Base-by-base conservation (phyloP, 2,113 vertebrate species). In the Sturnus vulgaris region DNA sequence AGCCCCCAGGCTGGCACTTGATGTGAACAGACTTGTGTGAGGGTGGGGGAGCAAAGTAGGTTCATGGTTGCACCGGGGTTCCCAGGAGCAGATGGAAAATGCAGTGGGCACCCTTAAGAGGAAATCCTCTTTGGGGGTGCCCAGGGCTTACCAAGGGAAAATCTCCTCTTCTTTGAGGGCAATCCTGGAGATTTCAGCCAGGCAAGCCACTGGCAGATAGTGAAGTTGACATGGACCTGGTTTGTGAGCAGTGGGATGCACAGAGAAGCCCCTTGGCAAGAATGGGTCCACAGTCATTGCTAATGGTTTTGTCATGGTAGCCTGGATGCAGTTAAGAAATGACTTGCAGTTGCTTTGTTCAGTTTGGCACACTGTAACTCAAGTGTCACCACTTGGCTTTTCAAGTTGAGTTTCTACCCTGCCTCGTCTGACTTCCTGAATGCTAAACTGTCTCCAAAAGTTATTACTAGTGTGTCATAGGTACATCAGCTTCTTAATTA, bases 41-140 rank as follows among this genome's bases (percentile, higher is more conserved):
- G 39, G 8, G 10, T n/a, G 30, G 33, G 19, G 19, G 30, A 35
- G 15, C 33, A 84, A 28, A 57, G 40, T 21, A 73, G 16, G 37
- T 5, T 57, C 4, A 7, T 7, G 3, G 27, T 18, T 42, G 31
- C 1, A 5, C 27, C 1, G 1, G 20, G 4, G 20, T 7, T 77
- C 8, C 8, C 33, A 16, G 46, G 2, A 5, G 31, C 16, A 75
- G 52, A 23, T 28, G 24, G 21, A 27, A 89, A 72, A 89, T 37
- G 20, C 23, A 31, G n/a, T 5, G 30, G 15, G 15, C 50, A 61
- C 18, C 5, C 30, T 12, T 30, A 22, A 66, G 61, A 60, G 46
- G 61, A 65, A 16, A 8, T 65, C 13, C 3, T 55, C 7, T 65
- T 64, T 3, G 11, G 35, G n/a, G 7, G 3, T 56, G 5, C 12